Evolutionary conservation across 2,888 invertebrate genomes (phyloP), one percentile per base, ranked within the genome.

Genomic region (Lithophane semibrunnea): DNA sequence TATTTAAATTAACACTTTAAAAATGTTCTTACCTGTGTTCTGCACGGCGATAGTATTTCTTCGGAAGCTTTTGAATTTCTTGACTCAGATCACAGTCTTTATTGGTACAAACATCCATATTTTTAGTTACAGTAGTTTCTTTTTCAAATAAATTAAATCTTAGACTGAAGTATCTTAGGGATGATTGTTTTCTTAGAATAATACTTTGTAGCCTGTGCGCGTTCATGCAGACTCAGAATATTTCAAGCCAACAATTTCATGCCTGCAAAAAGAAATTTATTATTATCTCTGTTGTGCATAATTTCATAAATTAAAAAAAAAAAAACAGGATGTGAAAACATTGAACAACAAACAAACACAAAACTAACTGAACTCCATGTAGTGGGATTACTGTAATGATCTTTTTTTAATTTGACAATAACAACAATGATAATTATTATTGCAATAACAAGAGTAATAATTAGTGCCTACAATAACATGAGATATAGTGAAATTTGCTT

Each of bases 21-120:
- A 29, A 29, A 29, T 7, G 73, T 29, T 54, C 94, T 93, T 89
- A 96, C 96, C 96, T 94, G 85, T 96, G 96, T 86, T 96, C 96
- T 29, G 94, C 95, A 74, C 94, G 92, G 16, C 96, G 91, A 82
- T 96, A 96, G 83, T 96, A 96, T 87, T 96, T 96, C 85, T 94
- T 96, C 5, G 92, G 91, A 52, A 88, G 29, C 79, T 87, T 81
- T 76, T 90, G 73, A 63, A 69, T 91, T 3, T 92, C 93, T 87
- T 91, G 88, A 70, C 80, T 80, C 12, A 79, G 56, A 64, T 93
- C 77, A 82, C 93, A 92, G 68, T 94, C 93, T 63, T 92, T 94
- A 49, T 87, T 87, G 64, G 86, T 89, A 82, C 92, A 92, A 21
- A 71, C 85, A 54, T 93, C 93, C 93, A 95, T 94, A 65, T 88